Percentiles rank a stretch among this genome's conserved stretches.
Evolutionary conservation across 2,113 vertebrate species (phyloP).

Genomic region (Opisthocomus hoazin): DNA sequence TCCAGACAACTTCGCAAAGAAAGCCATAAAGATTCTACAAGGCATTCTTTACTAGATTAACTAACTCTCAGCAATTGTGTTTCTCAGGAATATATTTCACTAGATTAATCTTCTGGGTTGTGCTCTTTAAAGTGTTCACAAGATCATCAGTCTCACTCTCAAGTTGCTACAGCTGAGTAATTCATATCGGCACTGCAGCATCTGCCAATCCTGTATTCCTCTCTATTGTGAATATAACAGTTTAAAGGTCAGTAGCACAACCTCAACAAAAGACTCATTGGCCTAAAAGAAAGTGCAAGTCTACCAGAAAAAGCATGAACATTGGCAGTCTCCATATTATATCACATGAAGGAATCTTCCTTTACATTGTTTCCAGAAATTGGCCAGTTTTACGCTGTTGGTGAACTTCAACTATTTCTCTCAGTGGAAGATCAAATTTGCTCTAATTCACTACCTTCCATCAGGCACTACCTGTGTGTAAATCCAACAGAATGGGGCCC

Average conservation of each 20-base stretch:
- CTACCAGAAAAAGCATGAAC: neutral
- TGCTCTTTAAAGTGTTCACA: neutral
- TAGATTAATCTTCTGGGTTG: neutral
- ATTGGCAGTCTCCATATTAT: neutral
- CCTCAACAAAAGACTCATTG: neutral
- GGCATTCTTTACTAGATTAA: neutral
- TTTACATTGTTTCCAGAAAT: neutral
- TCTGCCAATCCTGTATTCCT: neutral
- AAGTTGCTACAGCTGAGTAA: neutral
- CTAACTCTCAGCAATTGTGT: neutral
- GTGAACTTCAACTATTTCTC: neutral
- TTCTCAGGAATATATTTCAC: neutral
- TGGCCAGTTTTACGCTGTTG: neutral
- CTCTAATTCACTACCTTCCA: neutral
- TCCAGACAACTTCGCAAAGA: neutral
- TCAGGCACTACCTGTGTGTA: neutral
- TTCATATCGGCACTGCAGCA: neutral
- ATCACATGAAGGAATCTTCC: neutral
- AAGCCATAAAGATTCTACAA: neutral
- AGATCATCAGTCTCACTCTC: neutral
- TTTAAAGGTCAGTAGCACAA: neutral
- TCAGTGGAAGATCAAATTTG: neutral
- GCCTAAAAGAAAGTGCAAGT: neutral
- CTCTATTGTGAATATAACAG: neutral
- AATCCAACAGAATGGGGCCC: neutral